Evolutionary conservation across 2,797 vertebrate species (phyloP).

Genomic region (Phataginus tricuspis): DNA sequence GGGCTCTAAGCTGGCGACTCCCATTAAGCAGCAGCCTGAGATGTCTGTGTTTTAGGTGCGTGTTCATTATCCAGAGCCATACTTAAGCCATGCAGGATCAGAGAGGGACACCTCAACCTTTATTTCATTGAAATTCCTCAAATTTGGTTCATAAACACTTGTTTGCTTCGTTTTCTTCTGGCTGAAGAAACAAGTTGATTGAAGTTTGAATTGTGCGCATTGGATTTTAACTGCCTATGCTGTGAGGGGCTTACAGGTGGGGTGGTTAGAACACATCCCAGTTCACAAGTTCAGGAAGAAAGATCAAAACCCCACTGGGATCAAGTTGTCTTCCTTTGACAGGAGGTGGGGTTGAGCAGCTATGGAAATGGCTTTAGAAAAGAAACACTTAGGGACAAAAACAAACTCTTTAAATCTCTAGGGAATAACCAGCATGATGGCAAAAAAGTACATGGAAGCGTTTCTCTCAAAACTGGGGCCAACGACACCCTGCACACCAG

Average conservation of each 20-base stretch:
- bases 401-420: background rate
- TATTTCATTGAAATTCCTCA: background rate
- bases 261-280: background rate
- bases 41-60: rapidly evolving
- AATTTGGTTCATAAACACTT: background rate
- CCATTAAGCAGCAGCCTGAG: background rate
- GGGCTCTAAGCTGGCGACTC: background rate
- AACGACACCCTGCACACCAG: rapidly evolving
- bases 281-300: background rate
- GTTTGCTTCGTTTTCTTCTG: background rate
- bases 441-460: background rate
- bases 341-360: background rate
- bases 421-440: background rate
- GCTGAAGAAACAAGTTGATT: background rate
- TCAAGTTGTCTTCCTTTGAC: background rate
- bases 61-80: background rate
- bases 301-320: background rate
- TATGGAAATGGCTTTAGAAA: background rate
- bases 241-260: background rate
- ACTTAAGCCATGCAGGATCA: background rate
- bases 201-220: background rate
- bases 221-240: background rate
- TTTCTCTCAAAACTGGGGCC: background rate
- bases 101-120: background rate
- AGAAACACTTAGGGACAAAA: background rate